These are phyloP conservation scores for Serilophus lunatus DNA, from an alignment of 2,113 vertebrate species.

Conservation along the genomic window DNA sequence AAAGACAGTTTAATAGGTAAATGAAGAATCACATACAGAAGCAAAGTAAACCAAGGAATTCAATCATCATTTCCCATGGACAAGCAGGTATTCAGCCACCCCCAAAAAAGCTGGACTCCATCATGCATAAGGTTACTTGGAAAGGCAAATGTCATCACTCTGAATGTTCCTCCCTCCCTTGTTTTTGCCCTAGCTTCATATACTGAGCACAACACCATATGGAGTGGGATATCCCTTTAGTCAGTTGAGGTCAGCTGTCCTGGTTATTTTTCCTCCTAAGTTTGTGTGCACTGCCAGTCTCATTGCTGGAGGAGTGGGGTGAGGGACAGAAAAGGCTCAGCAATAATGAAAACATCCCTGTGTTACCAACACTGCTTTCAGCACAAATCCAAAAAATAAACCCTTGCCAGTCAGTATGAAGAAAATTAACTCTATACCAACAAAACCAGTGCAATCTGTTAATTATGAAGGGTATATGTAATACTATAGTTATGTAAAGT, in stretches of 20 bases:
- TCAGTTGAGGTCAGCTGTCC: not conserved
- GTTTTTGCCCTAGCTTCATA: not conserved
- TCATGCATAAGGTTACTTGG: not conserved
- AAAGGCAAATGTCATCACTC: not conserved
- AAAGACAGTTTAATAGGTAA: not conserved
- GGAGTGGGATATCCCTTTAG: not conserved
- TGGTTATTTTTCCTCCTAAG: too few species aligned
- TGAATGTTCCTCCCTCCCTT: not conserved
- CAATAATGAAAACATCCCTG: not conserved
- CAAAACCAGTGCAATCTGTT: not conserved
- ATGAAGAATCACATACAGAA: not conserved
- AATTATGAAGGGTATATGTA: not conserved
- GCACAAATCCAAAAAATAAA: not conserved
- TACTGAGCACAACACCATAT: not conserved
- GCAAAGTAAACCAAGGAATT: not conserved
- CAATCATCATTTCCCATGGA: not conserved
- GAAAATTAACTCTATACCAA: not conserved
- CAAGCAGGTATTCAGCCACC: not conserved
- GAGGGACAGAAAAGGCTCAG: not conserved
- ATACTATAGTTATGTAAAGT: not conserved
- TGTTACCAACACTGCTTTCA: not conserved
- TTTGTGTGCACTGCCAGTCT: not conserved
- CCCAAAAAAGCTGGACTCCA: not conserved
- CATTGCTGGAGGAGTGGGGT: not conserved
- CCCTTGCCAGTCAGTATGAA: not conserved